Evolutionary conservation across 2,113 vertebrate species (phyloP), one percentile per base, ranked within the genome.

Genomic region (Martes martes): DNA sequence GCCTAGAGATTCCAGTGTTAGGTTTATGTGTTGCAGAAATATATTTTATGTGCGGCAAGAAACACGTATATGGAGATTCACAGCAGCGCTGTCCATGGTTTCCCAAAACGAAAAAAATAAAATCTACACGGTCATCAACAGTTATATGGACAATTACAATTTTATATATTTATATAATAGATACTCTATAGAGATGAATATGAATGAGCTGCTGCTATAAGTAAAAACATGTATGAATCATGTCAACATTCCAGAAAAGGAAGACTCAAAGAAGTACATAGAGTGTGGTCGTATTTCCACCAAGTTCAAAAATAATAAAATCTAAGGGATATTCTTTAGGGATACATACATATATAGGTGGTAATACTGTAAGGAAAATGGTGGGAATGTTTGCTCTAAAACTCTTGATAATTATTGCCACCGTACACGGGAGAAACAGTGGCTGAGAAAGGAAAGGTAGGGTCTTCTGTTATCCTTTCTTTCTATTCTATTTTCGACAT

Each of bases 11-110:
- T 31, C 7, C 21, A 36, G 4, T 16, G 33, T 24, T 31, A 96
- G 9, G 2, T 82, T n/a, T n/a, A 16, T 36, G 18, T 4, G 14
- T 42, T 36, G 0, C 0, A 26, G 9, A 87, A 21, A 1, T n/a
- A 0, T 50, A 11, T 31, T 61, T 21, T 71, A n/a, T 42, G 9
- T 61, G 11, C 9, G 10, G 7, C 11, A 71, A 6, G 10, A 63
- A n/a, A 21, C 6, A 45, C 15, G 7, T 55, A 36, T 57, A 21
- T 47, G 24, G 67, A 39, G 18, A 59, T 15, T 33, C 31, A 26
- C 0, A 33, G 18, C 0, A 84, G 1, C 13, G 59, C 9, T 61
- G 24, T 15, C 18, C 21, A 69, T 31, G 67, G 47, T 33, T 69
- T n/a, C 63, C 59, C 15, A 73, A 42, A 86, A 15, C 55, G 16